Conservation (phyloP, 2,797 vertebrate genomes). For the Premnoplex brunnescens region DNA sequence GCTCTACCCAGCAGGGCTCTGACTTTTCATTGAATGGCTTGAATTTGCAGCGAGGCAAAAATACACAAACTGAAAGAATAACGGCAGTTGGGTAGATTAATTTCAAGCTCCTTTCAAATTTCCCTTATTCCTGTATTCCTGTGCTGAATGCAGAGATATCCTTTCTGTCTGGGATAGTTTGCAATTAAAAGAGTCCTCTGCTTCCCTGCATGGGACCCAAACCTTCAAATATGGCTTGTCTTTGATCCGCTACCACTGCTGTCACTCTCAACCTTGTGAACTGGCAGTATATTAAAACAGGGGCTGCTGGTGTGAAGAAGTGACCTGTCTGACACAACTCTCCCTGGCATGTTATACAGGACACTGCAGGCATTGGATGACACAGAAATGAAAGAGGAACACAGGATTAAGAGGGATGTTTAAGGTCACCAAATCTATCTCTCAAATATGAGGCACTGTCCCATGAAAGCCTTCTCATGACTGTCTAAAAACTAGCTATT, state of each 20-base stretch:
- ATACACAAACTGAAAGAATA: background rate
- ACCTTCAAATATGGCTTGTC: background rate
- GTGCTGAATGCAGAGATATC: background rate
- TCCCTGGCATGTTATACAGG: background rate
- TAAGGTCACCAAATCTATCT: background rate
- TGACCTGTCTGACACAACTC: slow-evolving; percentile 14
- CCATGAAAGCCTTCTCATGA: background rate
- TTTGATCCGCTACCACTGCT: rapidly evolving
- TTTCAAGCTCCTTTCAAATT: background rate
- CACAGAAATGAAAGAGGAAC: background rate
- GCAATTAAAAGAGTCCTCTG: background rate
- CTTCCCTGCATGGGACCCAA: background rate
- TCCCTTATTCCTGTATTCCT: background rate
- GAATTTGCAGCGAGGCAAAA: background rate
- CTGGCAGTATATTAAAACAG: background rate
- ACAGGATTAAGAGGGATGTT: slow-evolving; percentile 4
- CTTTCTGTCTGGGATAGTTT: background rate
- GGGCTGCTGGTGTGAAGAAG: background rate
- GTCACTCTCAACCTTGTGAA: background rate
- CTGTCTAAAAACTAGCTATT: background rate
- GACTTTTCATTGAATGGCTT: background rate
- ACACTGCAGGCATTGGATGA: background rate
- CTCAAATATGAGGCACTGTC: background rate
- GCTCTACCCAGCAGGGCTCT: slow-evolving; percentile 9
- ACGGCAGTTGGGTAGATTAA: background rate